Conservation (phyloP, 2,888 invertebrate genomes). For the Iphiclides podalirius region DNA sequence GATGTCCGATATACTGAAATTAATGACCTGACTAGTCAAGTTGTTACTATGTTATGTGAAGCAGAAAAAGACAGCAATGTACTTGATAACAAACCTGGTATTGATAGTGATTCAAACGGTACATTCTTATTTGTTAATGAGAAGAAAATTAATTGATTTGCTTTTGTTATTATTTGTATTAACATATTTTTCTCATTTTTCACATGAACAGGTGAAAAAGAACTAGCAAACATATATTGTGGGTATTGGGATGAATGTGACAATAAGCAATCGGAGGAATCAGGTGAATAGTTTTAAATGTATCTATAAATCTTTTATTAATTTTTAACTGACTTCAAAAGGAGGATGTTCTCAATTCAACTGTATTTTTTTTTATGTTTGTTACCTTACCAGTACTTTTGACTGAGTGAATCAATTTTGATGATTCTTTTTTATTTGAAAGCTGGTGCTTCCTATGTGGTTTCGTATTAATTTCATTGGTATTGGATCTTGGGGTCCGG, state of each 20-base stretch:
- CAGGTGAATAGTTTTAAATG: no score
- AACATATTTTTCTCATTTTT: slow-evolving; percentile 7
- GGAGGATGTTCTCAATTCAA: no score
- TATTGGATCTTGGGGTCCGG: no score
- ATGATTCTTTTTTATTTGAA: no score
- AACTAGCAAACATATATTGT: slow-evolving; percentile 25
- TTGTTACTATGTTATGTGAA: slow-evolving; percentile 45
- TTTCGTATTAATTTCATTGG: no score
- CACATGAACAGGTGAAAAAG: slow-evolving; percentile 28
- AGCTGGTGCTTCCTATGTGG: no score
- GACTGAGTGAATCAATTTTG: no score
- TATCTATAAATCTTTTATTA: slow-evolving; percentile 6
- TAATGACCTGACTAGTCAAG: slow-evolving; percentile 36
- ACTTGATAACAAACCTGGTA: slow-evolving; percentile 9
- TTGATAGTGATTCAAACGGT: slow-evolving; percentile 30
- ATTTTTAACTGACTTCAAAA: no score
- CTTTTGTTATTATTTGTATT: background rate
- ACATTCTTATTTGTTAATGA: background rate
- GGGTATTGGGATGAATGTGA: slow-evolving; percentile 34
- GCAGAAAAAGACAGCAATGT: slow-evolving; percentile 36
- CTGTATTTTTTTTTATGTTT: no score
- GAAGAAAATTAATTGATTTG: background rate
- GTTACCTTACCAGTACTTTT: no score
- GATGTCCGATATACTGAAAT: slow-evolving; percentile 39
- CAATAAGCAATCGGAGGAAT: slow-evolving; percentile 35